Percentiles rank a stretch among this genome's conserved stretches.
Conservation (phyloP, 2,888 invertebrate genomes). For the Trissolcus japonicus region DNA sequence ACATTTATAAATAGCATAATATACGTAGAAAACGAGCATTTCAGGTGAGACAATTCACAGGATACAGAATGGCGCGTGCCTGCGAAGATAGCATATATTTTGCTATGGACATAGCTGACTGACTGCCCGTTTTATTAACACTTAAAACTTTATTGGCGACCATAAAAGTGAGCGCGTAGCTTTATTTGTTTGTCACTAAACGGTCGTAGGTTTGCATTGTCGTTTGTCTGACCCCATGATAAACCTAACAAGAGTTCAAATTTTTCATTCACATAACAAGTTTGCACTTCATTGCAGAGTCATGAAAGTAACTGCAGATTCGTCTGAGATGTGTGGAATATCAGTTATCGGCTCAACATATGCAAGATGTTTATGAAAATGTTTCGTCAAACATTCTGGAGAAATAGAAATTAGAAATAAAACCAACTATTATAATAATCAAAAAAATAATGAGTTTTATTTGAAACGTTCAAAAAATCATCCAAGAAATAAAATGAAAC, state of each 20-base stretch:
- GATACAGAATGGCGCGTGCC: constrained; percentile 52
- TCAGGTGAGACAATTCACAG: constrained; percentile 59
- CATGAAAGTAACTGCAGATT: background rate
- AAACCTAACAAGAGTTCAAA: constrained; percentile 40
- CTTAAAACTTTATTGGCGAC: constrained; percentile 76
- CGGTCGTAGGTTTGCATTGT: constrained; percentile 57
- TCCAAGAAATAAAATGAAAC: too few species aligned
- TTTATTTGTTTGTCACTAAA: constrained; percentile 67
- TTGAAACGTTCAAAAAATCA: too few species aligned
- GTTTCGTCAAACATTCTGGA: too few species aligned
- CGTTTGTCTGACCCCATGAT: constrained; percentile 47
- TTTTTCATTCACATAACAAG: constrained; percentile 47
- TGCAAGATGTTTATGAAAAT: too few species aligned
- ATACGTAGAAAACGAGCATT: constrained; percentile 60
- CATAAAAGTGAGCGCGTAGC: constrained; percentile 74
- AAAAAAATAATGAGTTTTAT: too few species aligned
- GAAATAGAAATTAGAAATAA: too few species aligned
- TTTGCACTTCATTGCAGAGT: constrained; percentile 21
- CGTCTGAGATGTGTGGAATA: too few species aligned
- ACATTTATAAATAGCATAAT: constrained; percentile 58
- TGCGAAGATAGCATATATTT: constrained; percentile 57
- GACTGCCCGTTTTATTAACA: constrained; percentile 72
- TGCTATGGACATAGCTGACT: constrained; percentile 58
- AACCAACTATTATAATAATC: too few species aligned
- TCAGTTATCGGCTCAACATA: too few species aligned